These are phyloP conservation scores for Panorpa germanica DNA, from an alignment of 2,888 invertebrate genomes.

Conservation along the genomic window DNA sequence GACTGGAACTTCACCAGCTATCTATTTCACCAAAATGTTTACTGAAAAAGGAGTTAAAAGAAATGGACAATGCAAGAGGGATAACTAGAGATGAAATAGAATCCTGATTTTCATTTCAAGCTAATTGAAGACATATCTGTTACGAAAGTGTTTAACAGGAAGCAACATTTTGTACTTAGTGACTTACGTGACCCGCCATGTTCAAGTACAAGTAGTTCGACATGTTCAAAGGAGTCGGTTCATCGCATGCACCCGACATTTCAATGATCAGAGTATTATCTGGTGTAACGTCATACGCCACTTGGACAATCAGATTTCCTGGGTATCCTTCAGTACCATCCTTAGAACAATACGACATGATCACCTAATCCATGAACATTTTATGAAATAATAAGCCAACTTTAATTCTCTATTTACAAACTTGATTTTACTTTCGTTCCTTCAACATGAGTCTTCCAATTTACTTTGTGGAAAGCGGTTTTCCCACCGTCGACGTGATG, in stretches of 20 bases:
- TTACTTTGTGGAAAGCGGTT: conserved; percentile 5
- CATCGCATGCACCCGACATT: background rate
- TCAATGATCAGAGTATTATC: conserved; percentile 6
- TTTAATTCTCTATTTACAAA: no score
- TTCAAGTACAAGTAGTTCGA: conserved; percentile 4
- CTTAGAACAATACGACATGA: background rate
- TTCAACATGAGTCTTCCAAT: conserved; percentile 5
- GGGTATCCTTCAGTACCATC: conserved; percentile 4
- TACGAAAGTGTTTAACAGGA: no score
- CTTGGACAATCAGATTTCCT: conserved; percentile 1
- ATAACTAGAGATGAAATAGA: no score
- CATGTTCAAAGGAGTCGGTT: conserved; percentile 6
- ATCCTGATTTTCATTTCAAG: no score
- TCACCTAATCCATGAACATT: no score
- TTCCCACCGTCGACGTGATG: conserved; percentile 5
- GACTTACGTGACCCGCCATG: conserved; percentile 7
- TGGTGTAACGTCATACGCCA: conserved; percentile 1
- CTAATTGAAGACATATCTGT: no score
- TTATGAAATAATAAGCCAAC: no score
- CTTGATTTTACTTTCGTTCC: conserved; percentile 1
- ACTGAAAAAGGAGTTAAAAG: no score
- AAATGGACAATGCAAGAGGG: no score
- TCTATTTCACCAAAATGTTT: no score
- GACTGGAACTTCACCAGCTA: no score
- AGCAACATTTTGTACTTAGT: no score